Base-by-base conservation (phyloP, 2,888 invertebrate species). In the Ephialtes manifestator region DNA sequence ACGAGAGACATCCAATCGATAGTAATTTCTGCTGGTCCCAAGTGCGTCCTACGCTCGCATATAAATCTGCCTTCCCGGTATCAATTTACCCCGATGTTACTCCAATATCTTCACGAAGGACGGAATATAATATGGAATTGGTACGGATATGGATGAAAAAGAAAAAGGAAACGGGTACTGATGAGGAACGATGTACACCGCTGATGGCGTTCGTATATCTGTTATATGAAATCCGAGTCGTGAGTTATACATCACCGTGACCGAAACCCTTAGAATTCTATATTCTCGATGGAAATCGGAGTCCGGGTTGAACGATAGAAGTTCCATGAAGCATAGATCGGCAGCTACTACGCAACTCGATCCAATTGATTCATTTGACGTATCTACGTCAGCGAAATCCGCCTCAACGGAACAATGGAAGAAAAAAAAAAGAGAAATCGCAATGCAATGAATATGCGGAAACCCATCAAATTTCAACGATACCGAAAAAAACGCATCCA, bases 1-100 rank as follows among this genome's bases (percentile, higher is more conserved):
- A 85, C 77, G 81, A 70, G 81, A 78, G 78, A 81, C 78, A 68
- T 72, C 78, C 84, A 72, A 85, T 81, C 84, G 81, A 85, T 85
- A 85, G 81, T 81, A 78, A 81, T 85, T 81, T 78, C 74, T 75
- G 76, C 76, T 71, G 60, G 28, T 80, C 65, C 71, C 39, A 60
- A 60, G 15, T 39, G 74, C 81, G 78, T 68, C 74, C 78, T 68
- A 81, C 84, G 74, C 81, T 55, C 48, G 70, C 60, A 63, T 75
- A 85, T 85, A 83, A 85, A 85, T 83, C 76, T 68, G 76, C 80
- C 79, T 71, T 55, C 76, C 71, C 67, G 65, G 67, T 85, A 85
- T 85, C 85, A 83, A 83, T 85, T 85, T 82, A 83, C 85, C 76
- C 31, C 65, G 76, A 58, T 76, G 39, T 67, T 68, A 67, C 60